Evolutionary conservation across 2,113 vertebrate genomes (phyloP).

Genomic region (Periophthalmodon schlosseri): DNA sequence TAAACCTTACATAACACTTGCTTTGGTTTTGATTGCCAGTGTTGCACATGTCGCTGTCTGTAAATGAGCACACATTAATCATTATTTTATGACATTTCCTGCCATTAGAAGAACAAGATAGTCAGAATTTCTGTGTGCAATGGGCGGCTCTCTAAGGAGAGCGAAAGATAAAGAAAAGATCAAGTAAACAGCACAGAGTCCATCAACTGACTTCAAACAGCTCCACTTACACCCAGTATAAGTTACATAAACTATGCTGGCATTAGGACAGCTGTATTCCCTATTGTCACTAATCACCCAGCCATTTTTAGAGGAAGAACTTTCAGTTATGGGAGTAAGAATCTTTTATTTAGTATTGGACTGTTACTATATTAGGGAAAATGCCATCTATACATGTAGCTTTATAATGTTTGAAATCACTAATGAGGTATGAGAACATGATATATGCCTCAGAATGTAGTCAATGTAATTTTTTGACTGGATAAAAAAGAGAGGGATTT

Average conservation of each 20-base stretch:
- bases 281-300: background rate
- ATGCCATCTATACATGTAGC: no score
- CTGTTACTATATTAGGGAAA: no score
- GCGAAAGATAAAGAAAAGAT: background rate
- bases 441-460: no score
- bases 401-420: no score
- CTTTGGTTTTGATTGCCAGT: slow-evolving; percentile 22
- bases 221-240: background rate
- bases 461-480: no score
- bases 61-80: background rate
- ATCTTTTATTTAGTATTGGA: no score
- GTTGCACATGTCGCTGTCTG: background rate
- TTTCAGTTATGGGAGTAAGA: background rate
- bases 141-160: background rate
- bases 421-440: no score
- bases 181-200: background rate
- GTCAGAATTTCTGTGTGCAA: background rate
- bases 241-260: background rate
- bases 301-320: background rate
- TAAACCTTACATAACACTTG: slow-evolving; percentile 27
- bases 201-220: background rate
- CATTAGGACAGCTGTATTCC: background rate
- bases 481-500: no score
- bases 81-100: slow-evolving; percentile 5
- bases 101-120: background rate